Conservation (phyloP, 2,888 invertebrate species). For the Pyralis farinalis region DNA sequence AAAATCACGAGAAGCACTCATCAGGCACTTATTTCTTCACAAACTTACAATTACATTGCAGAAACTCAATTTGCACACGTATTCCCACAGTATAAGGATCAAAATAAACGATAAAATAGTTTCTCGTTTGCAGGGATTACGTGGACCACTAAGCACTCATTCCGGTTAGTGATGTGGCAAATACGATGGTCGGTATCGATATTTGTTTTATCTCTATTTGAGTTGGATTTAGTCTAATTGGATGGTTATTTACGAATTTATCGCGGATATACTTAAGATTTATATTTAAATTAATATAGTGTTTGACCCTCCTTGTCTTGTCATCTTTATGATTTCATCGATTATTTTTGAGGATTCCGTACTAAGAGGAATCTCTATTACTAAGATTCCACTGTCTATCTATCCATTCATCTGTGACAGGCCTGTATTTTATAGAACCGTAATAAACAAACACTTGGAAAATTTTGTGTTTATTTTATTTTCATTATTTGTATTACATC, state of each 20-base stretch:
- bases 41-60: constrained; percentile 14
- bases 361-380: too few species aligned
- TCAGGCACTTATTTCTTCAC: constrained; percentile 51
- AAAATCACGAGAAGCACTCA: constrained; percentile 64
- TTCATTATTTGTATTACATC: too few species aligned
- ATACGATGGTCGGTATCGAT: constrained; percentile 20
- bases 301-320: too few species aligned
- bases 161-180: constrained; percentile 41
- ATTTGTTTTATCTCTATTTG: constrained; percentile 10
- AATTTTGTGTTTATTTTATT: too few species aligned
- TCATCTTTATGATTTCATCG: too few species aligned
- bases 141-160: constrained; percentile 31
- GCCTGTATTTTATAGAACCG: too few species aligned
- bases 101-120: constrained; percentile 14
- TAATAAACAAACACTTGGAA: too few species aligned
- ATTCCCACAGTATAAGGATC: constrained; percentile 20
- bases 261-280: too few species aligned
- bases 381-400: too few species aligned
- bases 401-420: too few species aligned
- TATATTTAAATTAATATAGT: too few species aligned
- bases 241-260: constrained; percentile 4
- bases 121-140: constrained; percentile 14
- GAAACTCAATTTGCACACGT: constrained; percentile 16
- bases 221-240: neutral
- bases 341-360: too few species aligned